Conservation (phyloP, 2,888 invertebrate genomes). For the Cloeon dipterum region DNA sequence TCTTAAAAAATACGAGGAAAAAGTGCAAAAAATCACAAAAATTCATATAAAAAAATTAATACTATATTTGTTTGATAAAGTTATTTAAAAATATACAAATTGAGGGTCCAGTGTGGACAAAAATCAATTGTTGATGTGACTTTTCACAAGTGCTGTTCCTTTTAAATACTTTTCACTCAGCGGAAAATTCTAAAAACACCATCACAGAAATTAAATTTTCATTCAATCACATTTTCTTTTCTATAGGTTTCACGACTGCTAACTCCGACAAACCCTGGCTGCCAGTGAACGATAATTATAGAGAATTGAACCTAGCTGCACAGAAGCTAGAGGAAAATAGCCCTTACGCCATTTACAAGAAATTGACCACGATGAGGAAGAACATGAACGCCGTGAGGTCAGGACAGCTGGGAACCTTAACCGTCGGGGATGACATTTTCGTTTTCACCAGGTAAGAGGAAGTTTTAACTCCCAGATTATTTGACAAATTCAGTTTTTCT, state of each 20-base stretch:
- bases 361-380: conserved; percentile 28
- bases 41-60: background rate
- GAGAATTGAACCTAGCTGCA: conserved; percentile 26
- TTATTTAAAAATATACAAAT: background rate
- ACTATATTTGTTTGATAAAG: background rate
- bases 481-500: too few species aligned
- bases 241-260: too few species aligned
- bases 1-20: too few species aligned
- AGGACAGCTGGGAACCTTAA: conserved; percentile 15
- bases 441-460: conserved; percentile 8
- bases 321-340: conserved; percentile 24
- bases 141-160: too few species aligned
- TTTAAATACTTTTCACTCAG: background rate
- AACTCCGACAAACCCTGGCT: conserved; percentile 33
- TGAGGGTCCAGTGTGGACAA: background rate
- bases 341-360: conserved; percentile 33
- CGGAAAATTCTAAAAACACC: background rate
- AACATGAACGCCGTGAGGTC: conserved; percentile 22
- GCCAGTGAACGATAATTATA: conserved; percentile 37
- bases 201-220: background rate
- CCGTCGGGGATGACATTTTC: conserved; percentile 4
- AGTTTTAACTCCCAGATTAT: too few species aligned
- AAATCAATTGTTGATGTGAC: too few species aligned
- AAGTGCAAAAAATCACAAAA: conserved; percentile 2
- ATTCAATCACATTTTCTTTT: conserved; percentile 4